Evolutionary conservation across 1,140 invertebrate genomes (phyloP), one percentile per base, ranked within the genome.

Genomic region (Subanguina moxae): DNA sequence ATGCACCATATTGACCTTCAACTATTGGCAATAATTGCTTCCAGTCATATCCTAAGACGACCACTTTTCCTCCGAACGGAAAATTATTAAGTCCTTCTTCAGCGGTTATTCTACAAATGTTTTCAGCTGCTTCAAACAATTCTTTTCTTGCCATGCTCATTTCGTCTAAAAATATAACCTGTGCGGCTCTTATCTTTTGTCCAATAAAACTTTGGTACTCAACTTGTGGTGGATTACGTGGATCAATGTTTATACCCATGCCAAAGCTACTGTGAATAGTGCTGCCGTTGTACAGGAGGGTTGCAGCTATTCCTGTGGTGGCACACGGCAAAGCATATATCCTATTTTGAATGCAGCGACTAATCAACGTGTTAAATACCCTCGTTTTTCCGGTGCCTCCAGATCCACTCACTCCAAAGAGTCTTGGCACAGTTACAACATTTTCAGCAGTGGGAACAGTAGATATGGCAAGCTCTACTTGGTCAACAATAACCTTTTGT

Each of bases 11-110:
- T 8, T 61, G 3, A 13, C n/a, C 17, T n/a, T 15, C 21, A 8
- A 68, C 67, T 25, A 68, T 42, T 23, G 67, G 67, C 13, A 68
- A 64, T 67, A 52, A 68, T 64, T 68, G 67, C 43, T 68, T 65
- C 38, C 42, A 69, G 32, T 68, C 67, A 28, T 43, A 62, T 21
- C 65, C 52, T 5, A 68, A 17, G 3, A 68, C 46, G 8, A 68
- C 62, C n/a, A 64, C 28, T 56, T 68, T 68, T 21, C 67, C 67
- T 30, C 21, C 67, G 23, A 68, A 68, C 19, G 25, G 64, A 5
- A 68, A 25, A 5, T 70, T 8, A 8, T 68, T 30, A 15, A 28
- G 11, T 32, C 57, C 28, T 1, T 23, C 9, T 7, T 32, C 17
- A 0, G 64, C 23, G 21, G 46, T 65, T 0, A n/a, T 46, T 7